Evolutionary conservation across 2,113 vertebrate species (phyloP).

Genomic region (Tinamus guttatus): DNA sequence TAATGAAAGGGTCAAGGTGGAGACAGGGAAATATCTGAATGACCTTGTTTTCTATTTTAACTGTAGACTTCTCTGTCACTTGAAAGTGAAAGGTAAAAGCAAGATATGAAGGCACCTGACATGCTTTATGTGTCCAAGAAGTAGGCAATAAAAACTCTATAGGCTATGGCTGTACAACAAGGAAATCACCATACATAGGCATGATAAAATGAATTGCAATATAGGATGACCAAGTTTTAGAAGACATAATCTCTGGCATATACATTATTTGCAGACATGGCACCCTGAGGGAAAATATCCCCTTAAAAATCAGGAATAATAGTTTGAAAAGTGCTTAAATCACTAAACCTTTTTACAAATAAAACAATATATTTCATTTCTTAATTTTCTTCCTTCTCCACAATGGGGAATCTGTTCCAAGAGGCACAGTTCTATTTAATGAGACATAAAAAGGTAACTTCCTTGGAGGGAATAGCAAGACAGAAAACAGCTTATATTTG

Average conservation of each 20-base stretch:
- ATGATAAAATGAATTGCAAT: background rate
- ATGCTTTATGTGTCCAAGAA: background rate
- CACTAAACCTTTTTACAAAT: background rate
- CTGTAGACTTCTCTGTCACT: background rate
- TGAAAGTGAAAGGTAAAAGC: slow-evolving; percentile 3
- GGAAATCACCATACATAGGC: background rate
- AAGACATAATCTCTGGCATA: background rate
- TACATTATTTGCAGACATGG: background rate
- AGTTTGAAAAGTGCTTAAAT: background rate
- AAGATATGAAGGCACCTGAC: background rate
- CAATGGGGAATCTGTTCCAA: background rate
- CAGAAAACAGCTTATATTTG: background rate
- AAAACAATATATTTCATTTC: background rate
- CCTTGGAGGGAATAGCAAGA: background rate
- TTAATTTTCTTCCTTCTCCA: background rate
- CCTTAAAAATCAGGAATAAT: background rate
- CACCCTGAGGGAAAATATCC: background rate
- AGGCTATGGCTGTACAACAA: background rate
- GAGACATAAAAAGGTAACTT: background rate
- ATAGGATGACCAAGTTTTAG: background rate
- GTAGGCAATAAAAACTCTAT: background rate
- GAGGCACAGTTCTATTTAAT: background rate
- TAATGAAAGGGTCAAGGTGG: background rate
- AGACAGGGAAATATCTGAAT: background rate
- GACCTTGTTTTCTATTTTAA: background rate